Evolutionary conservation across 1,140 invertebrate species (phyloP).

Genomic region (Anastrepha ludens): DNA sequence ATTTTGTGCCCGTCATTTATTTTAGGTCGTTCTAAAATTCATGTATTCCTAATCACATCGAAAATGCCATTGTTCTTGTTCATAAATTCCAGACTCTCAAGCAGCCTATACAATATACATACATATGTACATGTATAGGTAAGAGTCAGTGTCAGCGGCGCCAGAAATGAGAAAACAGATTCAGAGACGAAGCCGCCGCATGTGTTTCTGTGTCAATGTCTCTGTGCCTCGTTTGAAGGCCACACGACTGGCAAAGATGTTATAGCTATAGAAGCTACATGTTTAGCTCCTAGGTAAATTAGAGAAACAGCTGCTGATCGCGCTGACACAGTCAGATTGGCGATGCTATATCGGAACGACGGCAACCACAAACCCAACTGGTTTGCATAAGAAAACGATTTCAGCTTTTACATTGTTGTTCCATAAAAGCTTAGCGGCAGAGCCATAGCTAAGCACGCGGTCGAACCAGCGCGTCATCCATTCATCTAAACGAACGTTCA

Average conservation of each 20-base stretch:
- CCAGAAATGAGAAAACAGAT: no score
- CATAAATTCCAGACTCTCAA: no score
- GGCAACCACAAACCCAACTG: not conserved
- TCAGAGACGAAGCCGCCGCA: not conserved
- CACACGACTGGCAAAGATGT: not conserved
- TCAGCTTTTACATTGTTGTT: not conserved
- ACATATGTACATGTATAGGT: no score
- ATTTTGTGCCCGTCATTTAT: no score
- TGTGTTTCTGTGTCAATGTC: slow-evolving; percentile 21
- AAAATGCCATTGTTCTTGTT: no score
- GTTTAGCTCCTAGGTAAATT: not conserved
- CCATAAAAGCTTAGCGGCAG: not conserved
- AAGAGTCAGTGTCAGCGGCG: no score
- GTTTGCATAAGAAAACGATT: not conserved
- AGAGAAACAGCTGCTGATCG: slow-evolving; percentile 25
- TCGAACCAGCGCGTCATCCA: not conserved
- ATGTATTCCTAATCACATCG: no score
- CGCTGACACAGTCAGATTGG: not conserved
- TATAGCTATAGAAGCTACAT: not conserved
- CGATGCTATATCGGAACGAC: not conserved
- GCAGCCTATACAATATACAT: no score
- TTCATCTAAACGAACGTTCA: not conserved
- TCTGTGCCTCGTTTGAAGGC: slow-evolving; percentile 21
- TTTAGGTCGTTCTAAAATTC: no score
- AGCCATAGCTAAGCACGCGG: not conserved